Evolutionary conservation across 2,888 invertebrate genomes (phyloP), one percentile per base, ranked within the genome.

Genomic region (Monochamus alternatus): DNA sequence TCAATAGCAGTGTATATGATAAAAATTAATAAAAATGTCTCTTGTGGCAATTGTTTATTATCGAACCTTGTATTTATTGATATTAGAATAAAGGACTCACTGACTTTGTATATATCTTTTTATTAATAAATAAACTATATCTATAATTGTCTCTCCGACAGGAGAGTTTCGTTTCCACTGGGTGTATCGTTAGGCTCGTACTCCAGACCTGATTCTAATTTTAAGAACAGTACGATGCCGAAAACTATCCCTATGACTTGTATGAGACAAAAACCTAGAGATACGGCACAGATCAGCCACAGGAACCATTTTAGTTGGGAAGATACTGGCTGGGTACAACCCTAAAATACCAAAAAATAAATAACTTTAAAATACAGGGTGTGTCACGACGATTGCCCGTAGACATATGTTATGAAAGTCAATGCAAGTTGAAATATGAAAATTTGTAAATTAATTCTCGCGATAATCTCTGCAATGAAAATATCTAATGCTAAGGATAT

Each of bases 201-300:
- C 63, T 78, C 76, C 55, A 55, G 55, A 43, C 75, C 79, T 1
- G 81, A 79, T 75, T 83, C 83, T 70, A 83, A 64, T 76, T 83
- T 81, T 14, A 83, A 62, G 44, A 83, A 83, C 22, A 84, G 66
- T 30, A 81, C 78, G 44, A 82, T 80, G 55, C 82, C 80, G 14
- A 79, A 74, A 31, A 82, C 73, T 8, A 84, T 80, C 10, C 84
- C 84, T 30, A 84, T 67, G 0, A 81, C 77, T 76, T 83, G 82
- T 5, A 82, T 72, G 5, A 80, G 69, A 43, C 81, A 78, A 12
- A 82, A 75, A 32, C 82, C 81, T 31, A 84, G 69, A 7, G 81
- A 79, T 31, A 80, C 79, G 2, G 81, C 78, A 64, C 82, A 83
- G n/a, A 83, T 75, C 12, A 82, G 66, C 81, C 82, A 83, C 30